These are phyloP conservation scores for Aphelocoma coerulescens DNA, from an alignment of 2,113 vertebrate species.

Conservation along the genomic window DNA sequence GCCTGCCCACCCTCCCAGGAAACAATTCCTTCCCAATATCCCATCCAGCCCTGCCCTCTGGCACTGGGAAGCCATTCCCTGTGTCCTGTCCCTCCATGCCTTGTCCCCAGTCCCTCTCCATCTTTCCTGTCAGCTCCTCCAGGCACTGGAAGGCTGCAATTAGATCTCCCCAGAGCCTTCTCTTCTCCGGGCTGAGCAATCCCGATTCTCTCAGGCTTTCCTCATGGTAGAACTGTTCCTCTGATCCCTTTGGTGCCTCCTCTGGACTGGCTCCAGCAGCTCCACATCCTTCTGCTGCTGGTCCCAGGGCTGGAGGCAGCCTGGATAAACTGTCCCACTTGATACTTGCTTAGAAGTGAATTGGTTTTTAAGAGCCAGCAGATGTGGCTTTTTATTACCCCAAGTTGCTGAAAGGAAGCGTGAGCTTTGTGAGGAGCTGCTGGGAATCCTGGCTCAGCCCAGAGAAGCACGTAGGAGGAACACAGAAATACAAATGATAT, in stretches of 20 bases:
- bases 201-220: not conserved
- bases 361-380: not conserved
- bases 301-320: not conserved
- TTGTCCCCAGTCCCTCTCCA: not conserved
- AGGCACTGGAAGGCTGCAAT: accelerated
- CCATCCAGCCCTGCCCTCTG: not conserved
- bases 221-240: not conserved
- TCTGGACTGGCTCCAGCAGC: not conserved
- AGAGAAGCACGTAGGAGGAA: not conserved
- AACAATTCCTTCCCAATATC: accelerated
- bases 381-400: not conserved
- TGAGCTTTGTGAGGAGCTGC: not conserved
- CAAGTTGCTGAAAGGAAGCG: not conserved
- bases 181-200: not conserved
- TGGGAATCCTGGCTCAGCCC: not conserved
- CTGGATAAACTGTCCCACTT: not conserved
- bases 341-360: not conserved
- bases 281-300: not conserved
- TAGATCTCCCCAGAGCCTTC: not conserved
- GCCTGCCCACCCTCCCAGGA: not conserved
- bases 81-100: accelerated
- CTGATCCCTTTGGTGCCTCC: not conserved
- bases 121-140: not conserved
- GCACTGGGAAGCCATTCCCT: not conserved
- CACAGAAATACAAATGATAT: not conserved